Evolutionary conservation across 1,140 invertebrate genomes (phyloP), one percentile per base, ranked within the genome.

Genomic region (Scaptomyza hsui): DNA sequence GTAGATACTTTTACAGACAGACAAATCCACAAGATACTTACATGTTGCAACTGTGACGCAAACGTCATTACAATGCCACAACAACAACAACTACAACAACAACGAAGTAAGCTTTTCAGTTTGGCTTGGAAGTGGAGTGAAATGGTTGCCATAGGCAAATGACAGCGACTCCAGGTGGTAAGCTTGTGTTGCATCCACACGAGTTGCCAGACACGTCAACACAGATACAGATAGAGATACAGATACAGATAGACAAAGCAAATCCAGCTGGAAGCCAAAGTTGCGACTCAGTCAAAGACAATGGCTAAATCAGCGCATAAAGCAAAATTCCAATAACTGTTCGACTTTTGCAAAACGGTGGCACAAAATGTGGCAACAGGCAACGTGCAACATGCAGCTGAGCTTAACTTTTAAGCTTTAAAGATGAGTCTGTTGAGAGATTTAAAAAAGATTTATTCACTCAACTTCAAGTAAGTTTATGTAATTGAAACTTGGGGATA

Each of bases 11-110:
- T 44, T n/a, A n/a, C n/a, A n/a, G n/a, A 21, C 29, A 32, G 9
- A 32, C 29, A 32, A 45, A 64, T 61, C 61, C 61, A 71, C 64
- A 71, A 71, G 68, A 57, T 57, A 65, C 68, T 65, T 64, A 42
- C 68, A 52, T 55, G 44, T 21, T 21, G 19, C 45, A 47, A n/a
- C n/a, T n/a, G 47, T 71, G 68, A 71, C 68, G 68, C 45, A 71
- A 65, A 65, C 52, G 32, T 57, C 61, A 56, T 71, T 57, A 64
- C 68, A 64, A 57, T 48, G 52, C 15, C 61, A 62, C 26, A 29
- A 29, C 26, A 29, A 62, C n/a, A n/a, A n/a, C n/a, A n/a, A n/a
- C n/a, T n/a, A n/a, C n/a, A n/a, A n/a, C n/a, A n/a, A n/a, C n/a
- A n/a, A 37, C 44, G 6, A 13, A n/a, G 44, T 12, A 13, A 12